These are phyloP conservation scores for Martes martes DNA, from an alignment of 2,113 vertebrate genomes.

Conservation along the genomic window DNA sequence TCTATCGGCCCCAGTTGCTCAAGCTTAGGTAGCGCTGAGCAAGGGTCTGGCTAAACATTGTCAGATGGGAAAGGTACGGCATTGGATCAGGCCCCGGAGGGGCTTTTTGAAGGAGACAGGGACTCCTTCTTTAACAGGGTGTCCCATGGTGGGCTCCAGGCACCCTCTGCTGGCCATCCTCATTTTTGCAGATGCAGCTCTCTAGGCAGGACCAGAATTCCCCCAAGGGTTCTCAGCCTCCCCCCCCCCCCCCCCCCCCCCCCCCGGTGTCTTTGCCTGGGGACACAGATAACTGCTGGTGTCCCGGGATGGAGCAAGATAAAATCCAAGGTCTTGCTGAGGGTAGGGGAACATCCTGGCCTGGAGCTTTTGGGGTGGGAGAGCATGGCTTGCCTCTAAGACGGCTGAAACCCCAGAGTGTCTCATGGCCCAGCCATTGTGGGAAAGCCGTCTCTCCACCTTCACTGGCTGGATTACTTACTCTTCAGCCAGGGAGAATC, in stretches of 20 bases:
- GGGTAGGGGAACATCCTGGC: background rate
- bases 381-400: background rate
- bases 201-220: background rate
- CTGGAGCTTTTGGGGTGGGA: background rate
- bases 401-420: background rate
- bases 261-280: background rate
- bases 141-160: background rate
- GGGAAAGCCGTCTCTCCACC: background rate
- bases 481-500: background rate
- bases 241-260: no score
- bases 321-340: background rate
- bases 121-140: background rate
- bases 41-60: background rate
- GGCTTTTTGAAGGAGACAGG: background rate
- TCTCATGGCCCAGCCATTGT: background rate
- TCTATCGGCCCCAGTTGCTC: background rate
- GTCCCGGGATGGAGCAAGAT: background rate
- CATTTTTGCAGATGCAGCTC: background rate
- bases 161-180: constrained; percentile 55
- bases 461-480: background rate
- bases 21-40: background rate
- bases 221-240: background rate
- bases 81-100: accelerated
- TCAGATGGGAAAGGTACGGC: background rate
- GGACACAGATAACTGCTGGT: background rate